Percentiles rank a stretch among this genome's conserved stretches.
These are phyloP conservation scores for Papilio glaucus DNA, from an alignment of 1,140 invertebrate genomes.

Conservation along the genomic window DNA sequence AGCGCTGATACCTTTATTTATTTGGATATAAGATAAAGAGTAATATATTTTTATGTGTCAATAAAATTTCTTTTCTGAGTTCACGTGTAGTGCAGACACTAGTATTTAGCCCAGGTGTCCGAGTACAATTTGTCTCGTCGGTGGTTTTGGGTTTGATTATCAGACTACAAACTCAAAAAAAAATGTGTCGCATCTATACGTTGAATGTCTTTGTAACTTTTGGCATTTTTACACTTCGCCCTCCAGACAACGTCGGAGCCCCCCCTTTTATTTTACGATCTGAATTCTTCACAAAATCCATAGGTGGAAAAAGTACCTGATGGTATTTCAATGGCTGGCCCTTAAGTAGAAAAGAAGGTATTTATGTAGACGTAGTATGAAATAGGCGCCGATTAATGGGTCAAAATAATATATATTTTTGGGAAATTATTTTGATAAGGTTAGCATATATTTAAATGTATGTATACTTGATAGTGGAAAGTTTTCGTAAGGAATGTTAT, in stretches of 20 bases:
- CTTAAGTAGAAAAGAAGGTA: constrained; percentile 49
- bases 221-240: constrained; percentile 53
- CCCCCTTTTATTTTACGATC: constrained; percentile 79
- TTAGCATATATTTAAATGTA: too few relatives aligned
- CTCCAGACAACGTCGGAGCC: constrained; percentile 46
- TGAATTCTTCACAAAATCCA: constrained; percentile 76
- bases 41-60: too few relatives aligned
- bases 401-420: neutral
- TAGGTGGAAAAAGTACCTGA: constrained; percentile 70
- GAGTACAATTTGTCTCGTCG: too few relatives aligned
- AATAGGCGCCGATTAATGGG: constrained; percentile 62
- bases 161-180: too few relatives aligned
- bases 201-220: constrained; percentile 34
- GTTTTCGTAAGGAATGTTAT: too few relatives aligned
- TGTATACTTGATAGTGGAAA: too few relatives aligned
- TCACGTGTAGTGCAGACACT: too few relatives aligned
- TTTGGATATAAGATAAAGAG: neutral
- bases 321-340: constrained; percentile 57
- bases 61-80: too few relatives aligned
- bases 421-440: neutral
- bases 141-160: too few relatives aligned
- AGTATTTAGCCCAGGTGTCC: too few relatives aligned
- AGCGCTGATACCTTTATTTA: neutral
- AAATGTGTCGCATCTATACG: neutral
- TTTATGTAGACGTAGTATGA: constrained; percentile 53